Conservation (phyloP, 1,140 invertebrate genomes). For the Eufriesea mexicana region DNA sequence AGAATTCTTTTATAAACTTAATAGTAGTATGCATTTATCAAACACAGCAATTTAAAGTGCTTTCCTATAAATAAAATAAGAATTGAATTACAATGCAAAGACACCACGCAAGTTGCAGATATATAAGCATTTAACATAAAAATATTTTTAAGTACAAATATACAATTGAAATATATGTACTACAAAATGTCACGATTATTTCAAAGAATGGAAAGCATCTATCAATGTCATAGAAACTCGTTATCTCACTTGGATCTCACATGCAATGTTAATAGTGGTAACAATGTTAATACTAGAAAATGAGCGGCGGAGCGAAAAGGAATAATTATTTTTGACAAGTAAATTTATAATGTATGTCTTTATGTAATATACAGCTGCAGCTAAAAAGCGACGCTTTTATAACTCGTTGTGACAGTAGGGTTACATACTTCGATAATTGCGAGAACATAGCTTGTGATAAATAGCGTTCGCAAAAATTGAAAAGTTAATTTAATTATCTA, state of each 20-base stretch:
- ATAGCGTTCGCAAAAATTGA: background rate
- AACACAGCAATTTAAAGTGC: background rate
- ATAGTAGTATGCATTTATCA: background rate
- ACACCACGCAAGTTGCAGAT: background rate
- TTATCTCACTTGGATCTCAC: slow-evolving; percentile 5
- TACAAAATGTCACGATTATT: background rate
- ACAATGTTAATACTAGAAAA: background rate
- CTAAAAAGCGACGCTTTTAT: background rate
- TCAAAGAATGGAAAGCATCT: slow-evolving; percentile 6
- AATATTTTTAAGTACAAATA: background rate
- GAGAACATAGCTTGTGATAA: background rate
- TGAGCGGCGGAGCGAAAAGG: background rate
- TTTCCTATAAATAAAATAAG: background rate
- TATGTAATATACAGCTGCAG: background rate
- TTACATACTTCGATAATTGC: background rate
- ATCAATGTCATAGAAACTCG: background rate
- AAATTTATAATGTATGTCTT: background rate
- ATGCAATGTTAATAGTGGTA: background rate
- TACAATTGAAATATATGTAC: background rate
- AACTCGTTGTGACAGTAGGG: background rate
- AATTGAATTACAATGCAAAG: background rate
- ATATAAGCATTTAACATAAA: background rate
- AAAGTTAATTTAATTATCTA: background rate
- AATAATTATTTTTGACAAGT: background rate
- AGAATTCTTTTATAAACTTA: background rate